Conservation (phyloP, 2,888 invertebrate species). For the Drosophila kuntzei region DNA sequence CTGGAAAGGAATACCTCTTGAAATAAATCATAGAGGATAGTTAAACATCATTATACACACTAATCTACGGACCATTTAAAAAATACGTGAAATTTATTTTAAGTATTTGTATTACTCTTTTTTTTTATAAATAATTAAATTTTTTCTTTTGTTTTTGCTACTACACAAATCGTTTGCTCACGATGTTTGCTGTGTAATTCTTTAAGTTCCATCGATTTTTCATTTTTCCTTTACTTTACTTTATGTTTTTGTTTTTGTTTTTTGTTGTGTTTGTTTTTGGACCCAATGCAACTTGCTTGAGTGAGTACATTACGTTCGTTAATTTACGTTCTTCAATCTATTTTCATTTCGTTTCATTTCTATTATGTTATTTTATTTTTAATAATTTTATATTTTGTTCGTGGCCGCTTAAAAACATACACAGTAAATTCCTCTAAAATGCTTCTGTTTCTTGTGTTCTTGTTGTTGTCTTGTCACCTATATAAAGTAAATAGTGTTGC, state of each 20-base stretch:
- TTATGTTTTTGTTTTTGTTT: slow-evolving; percentile 11
- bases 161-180: slow-evolving; percentile 39
- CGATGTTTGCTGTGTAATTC: slow-evolving; percentile 15
- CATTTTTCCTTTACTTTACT: slow-evolving; percentile 6
- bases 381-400: background rate
- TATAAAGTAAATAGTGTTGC: slow-evolving; percentile 78
- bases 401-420: slow-evolving; percentile 68
- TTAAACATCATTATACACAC: slow-evolving; percentile 53
- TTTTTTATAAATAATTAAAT: slow-evolving; percentile 35
- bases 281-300: slow-evolving; percentile 77
- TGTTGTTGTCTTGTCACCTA: slow-evolving; percentile 74
- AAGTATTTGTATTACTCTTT: slow-evolving; percentile 21
- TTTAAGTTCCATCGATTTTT: background rate
- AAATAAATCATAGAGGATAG: slow-evolving; percentile 46
- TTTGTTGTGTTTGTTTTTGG: slow-evolving; percentile 52
- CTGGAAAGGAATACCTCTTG: slow-evolving; percentile 20
- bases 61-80: slow-evolving; percentile 75
- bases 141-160: slow-evolving; percentile 22
- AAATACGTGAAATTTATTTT: slow-evolving; percentile 54
- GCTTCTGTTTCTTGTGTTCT: slow-evolving; percentile 76
- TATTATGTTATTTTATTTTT: slow-evolving; percentile 17
- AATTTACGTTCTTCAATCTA: slow-evolving; percentile 46
- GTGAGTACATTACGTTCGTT: slow-evolving; percentile 45
- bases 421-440: slow-evolving; percentile 77
- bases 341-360: slow-evolving; percentile 50